Evolutionary conservation across 2,888 invertebrate genomes (phyloP).

Genomic region (Carabus problematicus): DNA sequence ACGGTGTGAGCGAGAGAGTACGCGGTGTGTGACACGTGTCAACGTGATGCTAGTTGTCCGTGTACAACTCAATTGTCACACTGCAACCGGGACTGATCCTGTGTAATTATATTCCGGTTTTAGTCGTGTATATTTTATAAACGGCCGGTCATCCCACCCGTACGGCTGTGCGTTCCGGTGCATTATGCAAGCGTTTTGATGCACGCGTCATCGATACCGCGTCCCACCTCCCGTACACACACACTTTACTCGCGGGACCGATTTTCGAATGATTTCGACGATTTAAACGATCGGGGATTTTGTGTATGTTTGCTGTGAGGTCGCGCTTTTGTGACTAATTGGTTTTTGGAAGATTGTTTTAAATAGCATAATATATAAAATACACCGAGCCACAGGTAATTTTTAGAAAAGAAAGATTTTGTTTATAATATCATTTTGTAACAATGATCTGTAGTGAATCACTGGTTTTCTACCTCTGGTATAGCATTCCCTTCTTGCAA

Average conservation of each 20-base stretch:
- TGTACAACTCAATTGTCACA: slow-evolving; percentile 17
- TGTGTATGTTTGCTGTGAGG: too few species aligned
- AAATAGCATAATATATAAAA: too few species aligned
- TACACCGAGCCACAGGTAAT: too few species aligned
- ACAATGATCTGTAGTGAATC: too few species aligned
- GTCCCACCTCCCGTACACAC: background rate
- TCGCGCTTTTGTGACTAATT: too few species aligned
- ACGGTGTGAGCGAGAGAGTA: background rate
- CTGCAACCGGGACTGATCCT: slow-evolving; percentile 15
- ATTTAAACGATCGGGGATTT: too few species aligned
- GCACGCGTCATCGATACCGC: slow-evolving; percentile 4
- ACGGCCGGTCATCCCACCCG: slow-evolving; percentile 7
- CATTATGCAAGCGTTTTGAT: slow-evolving; percentile 17
- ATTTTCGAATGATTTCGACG: background rate
- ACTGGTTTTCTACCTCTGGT: too few species aligned
- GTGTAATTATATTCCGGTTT: slow-evolving; percentile 19
- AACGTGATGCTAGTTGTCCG: slow-evolving; percentile 11
- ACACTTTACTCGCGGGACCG: background rate
- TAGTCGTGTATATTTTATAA: slow-evolving; percentile 16
- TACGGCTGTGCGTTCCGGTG: slow-evolving; percentile 7
- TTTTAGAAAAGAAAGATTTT: too few species aligned
- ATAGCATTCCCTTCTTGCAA: too few species aligned
- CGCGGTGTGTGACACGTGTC: slow-evolving; percentile 11
- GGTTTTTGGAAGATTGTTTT: too few species aligned
- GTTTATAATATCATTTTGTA: too few species aligned